These are phyloP conservation scores for Nettapus auritus DNA, from an alignment of 2,113 vertebrate species.

Conservation along the genomic window DNA sequence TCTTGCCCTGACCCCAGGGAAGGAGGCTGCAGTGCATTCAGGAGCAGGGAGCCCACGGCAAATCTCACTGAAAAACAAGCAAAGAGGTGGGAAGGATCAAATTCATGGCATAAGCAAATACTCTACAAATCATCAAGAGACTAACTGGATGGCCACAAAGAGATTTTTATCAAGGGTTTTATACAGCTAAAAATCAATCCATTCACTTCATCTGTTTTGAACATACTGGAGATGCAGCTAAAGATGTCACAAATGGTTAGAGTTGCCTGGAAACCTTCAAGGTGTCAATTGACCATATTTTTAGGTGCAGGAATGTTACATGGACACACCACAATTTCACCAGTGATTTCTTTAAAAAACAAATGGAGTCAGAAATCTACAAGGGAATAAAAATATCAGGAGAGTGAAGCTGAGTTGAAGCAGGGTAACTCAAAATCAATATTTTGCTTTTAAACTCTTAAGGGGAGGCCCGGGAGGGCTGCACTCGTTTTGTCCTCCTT, in stretches of 20 bases:
- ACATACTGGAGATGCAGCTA: conserved; percentile 61
- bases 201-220: conserved; percentile 80
- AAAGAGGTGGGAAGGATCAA: conserved; percentile 48
- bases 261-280: conserved; percentile 80
- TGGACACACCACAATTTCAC: conserved; percentile 77
- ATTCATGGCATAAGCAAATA: conserved; percentile 71
- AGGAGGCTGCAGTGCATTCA: background rate
- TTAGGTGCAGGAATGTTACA: conserved; percentile 81
- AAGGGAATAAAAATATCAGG: conserved; percentile 84
- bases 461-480: conserved; percentile 84
- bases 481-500: conserved; percentile 84
- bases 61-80: conserved; percentile 50
- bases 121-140: conserved; percentile 80
- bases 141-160: conserved; percentile 71
- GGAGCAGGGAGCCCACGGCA: conserved; percentile 4
- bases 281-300: conserved; percentile 86
- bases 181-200: conserved; percentile 84
- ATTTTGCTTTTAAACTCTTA: conserved; percentile 92
- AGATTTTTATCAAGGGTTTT: conserved; percentile 79
- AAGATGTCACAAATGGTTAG: conserved; percentile 89
- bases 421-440: conserved; percentile 91
- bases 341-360: conserved; percentile 79
- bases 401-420: conserved; percentile 85
- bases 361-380: conserved; percentile 84
- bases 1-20: background rate